Base-by-base conservation (phyloP, 2,888 invertebrate genomes). In the Labia minor region DNA sequence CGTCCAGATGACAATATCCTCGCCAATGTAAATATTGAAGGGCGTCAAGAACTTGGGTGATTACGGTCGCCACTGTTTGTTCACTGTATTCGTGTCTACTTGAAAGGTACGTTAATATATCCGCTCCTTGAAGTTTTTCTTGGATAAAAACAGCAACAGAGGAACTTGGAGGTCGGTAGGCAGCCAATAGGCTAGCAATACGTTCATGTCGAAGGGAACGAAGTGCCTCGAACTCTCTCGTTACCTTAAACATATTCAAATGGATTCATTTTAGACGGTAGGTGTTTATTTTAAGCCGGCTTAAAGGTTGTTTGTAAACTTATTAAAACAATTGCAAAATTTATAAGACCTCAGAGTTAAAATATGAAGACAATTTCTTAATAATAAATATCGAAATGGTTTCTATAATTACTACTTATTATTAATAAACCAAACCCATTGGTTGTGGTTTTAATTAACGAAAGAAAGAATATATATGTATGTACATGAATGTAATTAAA, bases 21-120 rank as follows among this genome's bases (percentile, higher is more conserved):
- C 92, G 84, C 90, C 95, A 95, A 78, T 98, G 97, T 61, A 99
- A 80, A 77, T 95, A 98, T 78, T 96, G 95, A 0, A 97, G 80
- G 0, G 88, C 96, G 74, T 95, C 93, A 67, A 95, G 78, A 0
- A 94, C 80, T 80, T 98, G 97, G 1, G 87, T 84, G 61, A 96
- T 84, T 20, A 95, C 88, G 1, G 86, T 87, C 0, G 93, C 90
- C 0, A 97, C 93, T 78, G 89, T 88, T 78, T 96, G 93, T 77
- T 98, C 98, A 0, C 88, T 86, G 78, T 95, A 98, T 73, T 93
- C 90, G 76, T 95, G 92, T 65, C 89, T 85, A 72, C 89, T 90
- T 0, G 92, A 88, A 67, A 96, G 82, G 76, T 92, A 95, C 0
- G 92, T 90, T 2, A 97, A 80, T 49, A 98, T 85, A 74, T 96